Evolutionary conservation across 2,888 invertebrate genomes (phyloP), one percentile per base, ranked within the genome.

Genomic region (Biston betularia): DNA sequence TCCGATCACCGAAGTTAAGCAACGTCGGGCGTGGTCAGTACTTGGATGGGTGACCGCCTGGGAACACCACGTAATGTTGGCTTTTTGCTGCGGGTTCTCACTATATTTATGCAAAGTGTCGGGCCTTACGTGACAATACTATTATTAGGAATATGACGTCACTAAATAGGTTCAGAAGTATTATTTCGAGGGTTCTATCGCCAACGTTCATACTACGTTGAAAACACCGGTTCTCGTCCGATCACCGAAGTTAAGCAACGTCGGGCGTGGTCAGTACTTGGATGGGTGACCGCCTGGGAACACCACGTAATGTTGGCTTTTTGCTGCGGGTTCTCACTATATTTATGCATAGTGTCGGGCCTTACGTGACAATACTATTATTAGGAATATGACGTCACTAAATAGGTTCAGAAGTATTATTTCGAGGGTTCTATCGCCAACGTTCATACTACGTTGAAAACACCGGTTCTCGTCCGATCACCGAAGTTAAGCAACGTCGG

Each of bases 171-270:
- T 0, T 3, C 6, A 42, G 4, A 42, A 4, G 10, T 6, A 11
- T 6, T n/a, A 10, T 45, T 56, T 12, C n/a, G 12, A 12, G n/a
- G 1, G 42, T 6, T 2, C 38, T 61, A 0, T 80, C 75, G 84
- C 83, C 85, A 87, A 86, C 85, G 85, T 84, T 82, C 86, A 87
- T 85, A 86, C 84, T 81, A 86, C 79, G 85, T 85, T 88, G 88
- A 89, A 89, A 71, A 85, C 87, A 89, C 89, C 89, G 89, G 89
- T 89, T 89, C 89, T 89, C 89, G 89, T 89, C 89, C 86, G 89
- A 89, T 88, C 89, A 89, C 89, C 88, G 88, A 89, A 90, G 87
- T 89, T 85, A 89, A 88, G 88, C 88, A 88, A 86, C 87, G 83
- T 89, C 84, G 88, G 89, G 89, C 87, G 87, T 78, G 85, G 85